Base-by-base conservation (phyloP, 2,888 invertebrate species). In the Bhutanitis thaidina region DNA sequence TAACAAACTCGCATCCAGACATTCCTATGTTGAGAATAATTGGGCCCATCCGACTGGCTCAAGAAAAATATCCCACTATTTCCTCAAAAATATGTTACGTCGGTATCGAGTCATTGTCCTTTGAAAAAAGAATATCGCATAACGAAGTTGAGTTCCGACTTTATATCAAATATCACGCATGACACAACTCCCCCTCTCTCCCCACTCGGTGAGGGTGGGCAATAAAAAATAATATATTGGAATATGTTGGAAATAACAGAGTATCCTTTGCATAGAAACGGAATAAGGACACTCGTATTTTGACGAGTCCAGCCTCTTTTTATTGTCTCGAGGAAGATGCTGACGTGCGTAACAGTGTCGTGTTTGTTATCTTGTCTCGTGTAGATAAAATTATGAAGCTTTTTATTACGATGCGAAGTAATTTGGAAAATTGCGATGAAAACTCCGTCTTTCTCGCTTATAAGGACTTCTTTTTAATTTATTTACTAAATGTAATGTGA, bases 191-290 rank as follows among this genome's bases (percentile, higher is more conserved):
- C 71, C 74, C 74, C 78, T 77, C 65, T 61, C 69, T n/a, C 45
- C 53, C 43, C 49, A 38, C 49, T 43, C 60, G 41, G 50, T 53
- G 61, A 55, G 75, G 78, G 82, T 71, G 75, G 82, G 88, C 86
- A 88, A 90, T 90, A 90, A 90, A 90, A 90, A 90, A 90, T 90
- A 90, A 90, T 90, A 90, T 90, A 90, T 90, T 89, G 90, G 90
- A 90, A 90, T 90, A 89, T 90, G 90, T 87, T 90, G 88, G 86
- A 86, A 88, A 89, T 90, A 90, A 90, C 89, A 85, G 81, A 79
- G 89, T 88, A 89, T 87, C 82, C 81, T 83, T 78, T 67, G 72
- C 80, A 67, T 75, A 80, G 82, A 79, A 80, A 75, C 78, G 71
- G 69, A 67, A 62, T 67, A 51, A 77, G 82, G 84, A 80, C 82